Percentiles rank a stretch among this genome's conserved stretches.
Evolutionary conservation across 2,888 invertebrate genomes (phyloP).

Genomic region (Dolomedes plantarius): DNA sequence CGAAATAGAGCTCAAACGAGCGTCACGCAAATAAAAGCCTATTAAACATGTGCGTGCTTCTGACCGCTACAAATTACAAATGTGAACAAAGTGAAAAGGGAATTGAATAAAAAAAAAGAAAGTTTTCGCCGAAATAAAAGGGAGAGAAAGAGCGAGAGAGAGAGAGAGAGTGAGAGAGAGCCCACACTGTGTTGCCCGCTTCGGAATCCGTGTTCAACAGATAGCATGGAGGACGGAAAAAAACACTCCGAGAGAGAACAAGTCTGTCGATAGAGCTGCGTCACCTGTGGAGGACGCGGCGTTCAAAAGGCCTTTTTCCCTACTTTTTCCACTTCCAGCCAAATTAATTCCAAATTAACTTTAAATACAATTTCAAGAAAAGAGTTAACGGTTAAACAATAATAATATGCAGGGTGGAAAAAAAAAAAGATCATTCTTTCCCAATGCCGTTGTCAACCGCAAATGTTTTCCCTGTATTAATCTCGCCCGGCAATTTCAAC

Average conservation of each 20-base stretch:
- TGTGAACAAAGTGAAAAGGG: constrained; percentile 27
- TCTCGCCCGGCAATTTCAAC: constrained; percentile 55
- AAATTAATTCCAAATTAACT: constrained; percentile 71
- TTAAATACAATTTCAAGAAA: constrained; percentile 71
- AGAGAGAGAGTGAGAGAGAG: too few species aligned
- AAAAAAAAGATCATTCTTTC: constrained; percentile 63
- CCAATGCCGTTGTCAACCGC: constrained; percentile 50
- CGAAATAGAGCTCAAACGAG: not conserved
- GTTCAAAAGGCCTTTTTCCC: constrained; percentile 35
- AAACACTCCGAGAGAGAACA: not conserved
- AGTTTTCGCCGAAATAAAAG: not conserved
- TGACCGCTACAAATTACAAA: constrained; percentile 56
- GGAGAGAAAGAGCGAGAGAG: too few species aligned
- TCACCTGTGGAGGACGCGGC: constrained; percentile 43
- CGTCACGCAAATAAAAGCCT: not conserved
- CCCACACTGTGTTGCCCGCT: not conserved
- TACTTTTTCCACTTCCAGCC: constrained; percentile 40
- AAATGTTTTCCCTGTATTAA: constrained; percentile 60
- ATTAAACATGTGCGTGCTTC: constrained; percentile 23
- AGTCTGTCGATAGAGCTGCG: constrained; percentile 58
- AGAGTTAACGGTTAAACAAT: constrained; percentile 67
- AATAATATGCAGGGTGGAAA: constrained; percentile 22
- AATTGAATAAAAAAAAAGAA: constrained; percentile 8
- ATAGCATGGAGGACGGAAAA: constrained; percentile 23
- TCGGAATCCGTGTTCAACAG: constrained; percentile 19